These are phyloP conservation scores for Fregetta grallaria DNA, from an alignment of 2,113 vertebrate species.

Conservation along the genomic window DNA sequence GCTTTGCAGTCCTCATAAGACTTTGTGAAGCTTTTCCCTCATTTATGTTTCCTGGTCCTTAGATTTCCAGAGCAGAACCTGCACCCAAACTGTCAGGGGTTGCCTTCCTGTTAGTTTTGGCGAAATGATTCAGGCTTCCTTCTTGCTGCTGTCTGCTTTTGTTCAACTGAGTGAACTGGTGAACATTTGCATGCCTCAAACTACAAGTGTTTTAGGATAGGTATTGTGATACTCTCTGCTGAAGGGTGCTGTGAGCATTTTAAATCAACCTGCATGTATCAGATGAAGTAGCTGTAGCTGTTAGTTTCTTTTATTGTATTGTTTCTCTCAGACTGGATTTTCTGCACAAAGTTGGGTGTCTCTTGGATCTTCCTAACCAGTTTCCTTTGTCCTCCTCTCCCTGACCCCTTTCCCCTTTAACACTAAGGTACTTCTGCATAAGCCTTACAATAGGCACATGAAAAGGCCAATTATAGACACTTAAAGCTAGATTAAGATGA, in stretches of 20 bases:
- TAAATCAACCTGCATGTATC: not conserved
- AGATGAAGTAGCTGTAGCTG: not conserved
- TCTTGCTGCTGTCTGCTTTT: not conserved
- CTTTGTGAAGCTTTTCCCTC: not conserved
- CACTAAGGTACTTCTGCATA: not conserved
- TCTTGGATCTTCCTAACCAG: not conserved
- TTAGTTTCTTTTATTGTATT: not conserved
- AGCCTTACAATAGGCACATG: not conserved
- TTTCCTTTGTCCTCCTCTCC: not conserved
- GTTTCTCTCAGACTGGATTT: not conserved
- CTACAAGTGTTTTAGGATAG: not conserved
- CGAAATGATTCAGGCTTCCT: not conserved
- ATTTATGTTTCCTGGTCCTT: not conserved
- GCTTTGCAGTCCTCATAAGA: not conserved
- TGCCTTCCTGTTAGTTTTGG: not conserved
- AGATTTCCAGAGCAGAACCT: not conserved
- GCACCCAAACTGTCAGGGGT: not conserved
- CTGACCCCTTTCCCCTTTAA: not conserved
- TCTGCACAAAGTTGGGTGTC: not conserved
- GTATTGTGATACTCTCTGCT: not conserved
- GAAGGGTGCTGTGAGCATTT: not conserved
- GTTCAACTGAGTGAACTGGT: not conserved
- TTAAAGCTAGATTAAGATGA: not conserved
- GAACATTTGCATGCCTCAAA: not conserved
- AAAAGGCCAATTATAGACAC: not conserved